Base-by-base conservation (phyloP, 23 tunicate species). In the Oikopleura albicans region DNA sequence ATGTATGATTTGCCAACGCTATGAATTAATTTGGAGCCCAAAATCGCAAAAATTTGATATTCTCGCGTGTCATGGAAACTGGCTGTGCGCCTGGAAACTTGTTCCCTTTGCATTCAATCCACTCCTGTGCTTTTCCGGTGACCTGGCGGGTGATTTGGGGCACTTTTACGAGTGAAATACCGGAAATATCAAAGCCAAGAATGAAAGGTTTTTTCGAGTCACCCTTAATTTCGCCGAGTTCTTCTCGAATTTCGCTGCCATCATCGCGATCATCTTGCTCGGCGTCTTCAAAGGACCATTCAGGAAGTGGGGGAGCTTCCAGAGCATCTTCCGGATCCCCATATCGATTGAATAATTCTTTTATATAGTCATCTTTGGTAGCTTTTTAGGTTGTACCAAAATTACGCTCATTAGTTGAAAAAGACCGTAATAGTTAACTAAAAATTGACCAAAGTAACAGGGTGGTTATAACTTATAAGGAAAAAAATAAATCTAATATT, bases 11-110 rank as follows among this genome's bases (percentile, higher is more conserved):
- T n/a, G n/a, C n/a, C n/a, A n/a, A n/a, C n/a, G n/a, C n/a, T n/a
- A n/a, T n/a, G n/a, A n/a, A n/a, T 49, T 49, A 49, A 49, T 49
- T 49, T 49, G 22, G 63, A 49, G 22, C 63, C 63, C 63, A 49
- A 49, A 49, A 49, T n/a, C 66, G 35, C 85, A 92, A 84, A 40
- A 92, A 40, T 39, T 84, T 41, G 36, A 92, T 79, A 41, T 92
- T 92, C 39, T 75, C 85, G 8, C 86, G 57, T 1, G 91, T 88
- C 97, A 92, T 92, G 39, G 97, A 92, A 1, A 92, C 97, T 22
- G 97, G 97, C 41, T 92, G 97, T 12, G 97, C 92, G n/a, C 97
- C 97, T 37, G 90, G 89, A 84, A 92, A 92, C 0, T 92, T 92
- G 40, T 87, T 92, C 57, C 92, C 88, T 84, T 85, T 85, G 89